A percentile compares a stretch with the other conserved stretches of the same genome.
phyloP scores from a whole-genome alignment of 1,140 invertebrate genomes.

The Drosophila eugracilis region DNA sequence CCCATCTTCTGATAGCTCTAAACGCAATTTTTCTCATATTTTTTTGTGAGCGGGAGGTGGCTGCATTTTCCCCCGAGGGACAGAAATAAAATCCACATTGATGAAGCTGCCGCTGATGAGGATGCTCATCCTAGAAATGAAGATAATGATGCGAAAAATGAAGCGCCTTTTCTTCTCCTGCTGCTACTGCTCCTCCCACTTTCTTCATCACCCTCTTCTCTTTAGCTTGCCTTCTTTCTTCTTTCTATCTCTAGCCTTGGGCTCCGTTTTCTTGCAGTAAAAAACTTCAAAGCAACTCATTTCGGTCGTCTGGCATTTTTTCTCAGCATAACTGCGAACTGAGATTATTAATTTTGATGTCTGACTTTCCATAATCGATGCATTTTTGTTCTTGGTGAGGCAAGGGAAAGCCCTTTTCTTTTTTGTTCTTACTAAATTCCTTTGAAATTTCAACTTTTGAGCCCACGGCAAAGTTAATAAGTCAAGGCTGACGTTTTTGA shows the following conservation, averaged over 20 bases:
- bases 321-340: constrained; percentile 55
- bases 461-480: constrained; percentile 65
- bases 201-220: constrained; percentile 1
- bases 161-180: constrained; percentile 26
- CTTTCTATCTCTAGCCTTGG: constrained; percentile 18
- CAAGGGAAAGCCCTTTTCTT: not conserved
- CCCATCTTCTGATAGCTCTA: not conserved
- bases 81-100: constrained; percentile 64
- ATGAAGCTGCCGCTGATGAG: constrained; percentile 42
- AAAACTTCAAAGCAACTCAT: constrained; percentile 73
- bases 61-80: constrained; percentile 24
- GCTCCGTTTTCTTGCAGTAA: constrained; percentile 49
- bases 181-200: constrained; percentile 6
- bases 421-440: constrained; percentile 24
- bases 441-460: constrained; percentile 51
- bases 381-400: constrained; percentile 32
- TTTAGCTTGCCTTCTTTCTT: constrained; percentile 4
- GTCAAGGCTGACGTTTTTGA: constrained; percentile 62
- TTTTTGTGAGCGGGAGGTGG: not conserved
- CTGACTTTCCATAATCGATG: constrained; percentile 77
- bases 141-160: constrained; percentile 38
- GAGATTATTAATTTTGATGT: constrained; percentile 80
- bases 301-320: constrained; percentile 53
- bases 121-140: constrained; percentile 19
- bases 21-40: constrained; percentile 2